Evolutionary conservation across 2,113 vertebrate species (phyloP).

Genomic region (Nettapus auritus): DNA sequence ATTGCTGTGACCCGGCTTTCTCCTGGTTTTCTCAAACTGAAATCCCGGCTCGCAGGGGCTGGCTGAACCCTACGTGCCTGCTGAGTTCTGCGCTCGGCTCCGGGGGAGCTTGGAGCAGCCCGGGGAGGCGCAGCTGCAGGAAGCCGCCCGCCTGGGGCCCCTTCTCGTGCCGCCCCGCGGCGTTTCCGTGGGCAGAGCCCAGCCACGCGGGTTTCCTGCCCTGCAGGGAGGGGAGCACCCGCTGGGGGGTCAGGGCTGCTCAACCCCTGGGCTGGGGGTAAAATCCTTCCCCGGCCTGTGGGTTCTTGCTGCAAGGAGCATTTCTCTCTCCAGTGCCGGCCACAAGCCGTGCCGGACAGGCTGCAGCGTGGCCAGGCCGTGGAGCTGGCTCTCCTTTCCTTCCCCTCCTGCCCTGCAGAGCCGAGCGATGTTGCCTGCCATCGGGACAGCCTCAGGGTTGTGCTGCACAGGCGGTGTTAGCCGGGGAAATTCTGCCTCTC

Average conservation of each 20-base stretch:
- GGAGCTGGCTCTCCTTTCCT: neutral
- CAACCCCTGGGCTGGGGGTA: neutral
- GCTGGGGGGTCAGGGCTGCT: neutral
- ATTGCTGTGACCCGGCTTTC: neutral
- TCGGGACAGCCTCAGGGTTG: fast-evolving
- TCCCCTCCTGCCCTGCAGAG: fast-evolving
- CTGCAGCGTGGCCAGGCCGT: neutral
- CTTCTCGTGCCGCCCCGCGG: neutral
- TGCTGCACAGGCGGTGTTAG: fast-evolving
- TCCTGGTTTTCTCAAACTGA: neutral
- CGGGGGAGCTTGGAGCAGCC: too few species aligned
- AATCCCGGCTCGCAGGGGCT: neutral
- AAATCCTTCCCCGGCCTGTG: neutral
- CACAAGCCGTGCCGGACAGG: neutral
- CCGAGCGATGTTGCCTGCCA: neutral
- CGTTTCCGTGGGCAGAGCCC: conserved; percentile 25
- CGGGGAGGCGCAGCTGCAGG: conserved; percentile 40
- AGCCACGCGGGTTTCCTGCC: neutral
- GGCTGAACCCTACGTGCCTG: too few species aligned
- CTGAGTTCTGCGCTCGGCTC: too few species aligned
- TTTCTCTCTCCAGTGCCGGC: too few species aligned
- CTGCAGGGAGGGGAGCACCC: neutral
- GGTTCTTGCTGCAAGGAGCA: neutral
- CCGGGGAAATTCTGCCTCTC: neutral
- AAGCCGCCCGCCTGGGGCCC: conserved; percentile 19